phyloP scores from a whole-genome alignment of 2,113 vertebrate species.

The Crotalus horridus region DNA sequence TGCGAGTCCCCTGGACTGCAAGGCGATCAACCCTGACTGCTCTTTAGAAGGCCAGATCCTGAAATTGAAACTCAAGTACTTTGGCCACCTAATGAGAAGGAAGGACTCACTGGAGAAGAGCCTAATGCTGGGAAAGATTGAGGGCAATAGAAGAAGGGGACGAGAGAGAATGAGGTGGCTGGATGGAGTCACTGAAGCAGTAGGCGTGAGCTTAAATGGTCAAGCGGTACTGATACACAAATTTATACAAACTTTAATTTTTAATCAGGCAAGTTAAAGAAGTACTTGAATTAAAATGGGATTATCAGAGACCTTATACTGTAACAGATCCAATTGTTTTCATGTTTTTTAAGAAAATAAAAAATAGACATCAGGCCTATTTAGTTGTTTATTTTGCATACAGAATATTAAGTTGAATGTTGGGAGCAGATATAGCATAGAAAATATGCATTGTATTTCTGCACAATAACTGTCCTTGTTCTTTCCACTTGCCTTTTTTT shows the following conservation, averaged over 20 bases:
- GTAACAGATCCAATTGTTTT: background rate
- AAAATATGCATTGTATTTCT: background rate
- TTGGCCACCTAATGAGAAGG: too few relatives aligned
- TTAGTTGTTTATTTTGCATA: background rate
- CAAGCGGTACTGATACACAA: background rate
- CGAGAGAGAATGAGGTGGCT: too few relatives aligned
- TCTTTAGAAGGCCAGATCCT: too few relatives aligned
- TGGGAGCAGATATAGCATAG: background rate
- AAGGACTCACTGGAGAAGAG: too few relatives aligned
- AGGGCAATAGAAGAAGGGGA: too few relatives aligned
- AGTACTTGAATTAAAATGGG: background rate
- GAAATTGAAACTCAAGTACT: too few relatives aligned
- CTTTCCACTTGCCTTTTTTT: background rate
- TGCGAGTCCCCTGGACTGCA: too few relatives aligned
- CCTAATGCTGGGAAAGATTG: too few relatives aligned
- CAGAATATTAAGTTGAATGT: background rate
- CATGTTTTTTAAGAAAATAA: background rate
- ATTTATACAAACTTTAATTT: background rate
- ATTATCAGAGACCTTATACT: background rate
- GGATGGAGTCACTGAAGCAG: too few relatives aligned
- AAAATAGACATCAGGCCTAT: background rate
- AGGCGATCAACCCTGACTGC: too few relatives aligned
- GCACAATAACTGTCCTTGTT: background rate
- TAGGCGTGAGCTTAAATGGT: background rate
- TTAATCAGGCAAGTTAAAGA: background rate